phyloP scores from a whole-genome alignment of 2,888 invertebrate genomes.

The Noctua janthe region DNA sequence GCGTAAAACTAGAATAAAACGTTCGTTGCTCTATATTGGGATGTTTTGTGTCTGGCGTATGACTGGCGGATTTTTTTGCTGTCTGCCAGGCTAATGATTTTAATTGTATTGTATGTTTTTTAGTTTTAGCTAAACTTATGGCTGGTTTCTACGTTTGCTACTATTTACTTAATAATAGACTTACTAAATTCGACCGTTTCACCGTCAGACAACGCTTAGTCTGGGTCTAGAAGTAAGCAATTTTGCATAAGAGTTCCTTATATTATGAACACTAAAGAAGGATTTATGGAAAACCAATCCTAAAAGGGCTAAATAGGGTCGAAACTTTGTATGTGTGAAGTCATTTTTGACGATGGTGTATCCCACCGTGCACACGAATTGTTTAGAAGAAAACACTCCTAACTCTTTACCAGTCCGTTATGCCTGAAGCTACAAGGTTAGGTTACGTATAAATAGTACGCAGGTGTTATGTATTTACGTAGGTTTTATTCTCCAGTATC shows the following conservation, averaged over 20 bases:
- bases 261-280: too few relatives aligned
- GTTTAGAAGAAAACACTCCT: not conserved
- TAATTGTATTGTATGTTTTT: not conserved
- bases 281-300: not conserved
- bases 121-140: not conserved
- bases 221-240: not conserved
- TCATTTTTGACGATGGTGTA: not conserved
- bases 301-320: not conserved
- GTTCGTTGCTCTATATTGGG: conserved; percentile 55
- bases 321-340: not conserved
- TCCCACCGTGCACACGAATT: not conserved
- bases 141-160: not conserved
- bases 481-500: not conserved
- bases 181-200: not conserved
- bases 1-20: conserved; percentile 46
- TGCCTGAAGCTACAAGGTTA: not conserved
- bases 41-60: conserved; percentile 28
- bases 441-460: not conserved
- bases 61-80: conserved; percentile 14
- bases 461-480: not conserved
- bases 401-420: not conserved
- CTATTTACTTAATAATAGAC: too few relatives aligned
- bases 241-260: not conserved
- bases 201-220: not conserved
- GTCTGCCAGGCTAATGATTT: not conserved